Conservation (phyloP, 2,113 vertebrate species). For the Fukomys damarensis region DNA sequence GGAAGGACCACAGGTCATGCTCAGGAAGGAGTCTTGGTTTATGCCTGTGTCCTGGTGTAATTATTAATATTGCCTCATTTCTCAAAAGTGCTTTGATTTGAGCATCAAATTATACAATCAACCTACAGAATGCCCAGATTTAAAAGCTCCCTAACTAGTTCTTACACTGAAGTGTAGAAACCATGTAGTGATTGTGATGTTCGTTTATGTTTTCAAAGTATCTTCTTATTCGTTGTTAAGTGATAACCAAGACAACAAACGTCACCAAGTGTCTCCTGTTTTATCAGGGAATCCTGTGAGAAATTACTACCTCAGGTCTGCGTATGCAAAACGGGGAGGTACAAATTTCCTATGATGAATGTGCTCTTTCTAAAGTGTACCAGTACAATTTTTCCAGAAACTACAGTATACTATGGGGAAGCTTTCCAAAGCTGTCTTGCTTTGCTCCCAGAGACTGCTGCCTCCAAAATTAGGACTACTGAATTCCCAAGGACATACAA, state of each 20-base stretch:
- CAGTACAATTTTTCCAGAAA: not conserved
- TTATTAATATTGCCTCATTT: not conserved
- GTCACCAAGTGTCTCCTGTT: not conserved
- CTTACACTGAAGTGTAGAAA: not conserved
- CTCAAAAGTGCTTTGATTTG: not conserved
- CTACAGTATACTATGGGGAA: not conserved
- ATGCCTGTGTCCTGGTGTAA: not conserved
- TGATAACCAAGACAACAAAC: not conserved
- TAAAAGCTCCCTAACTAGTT: not conserved
- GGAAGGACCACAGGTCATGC: not conserved
- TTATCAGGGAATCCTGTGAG: not conserved
- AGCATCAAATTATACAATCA: not conserved
- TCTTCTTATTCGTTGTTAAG: not conserved
- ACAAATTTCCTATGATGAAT: not conserved
- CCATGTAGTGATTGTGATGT: not conserved
- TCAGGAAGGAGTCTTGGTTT: not conserved
- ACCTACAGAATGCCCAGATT: not conserved
- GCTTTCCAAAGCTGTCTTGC: not conserved
- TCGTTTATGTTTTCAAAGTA: not conserved
- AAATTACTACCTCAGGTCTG: not conserved
- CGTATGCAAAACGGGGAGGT: not conserved
- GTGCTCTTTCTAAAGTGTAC: not conserved
- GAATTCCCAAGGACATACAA: not conserved
- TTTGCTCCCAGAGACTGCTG: not conserved
- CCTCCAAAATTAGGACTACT: not conserved